A percentile compares a stretch with the other conserved stretches of the same genome.
These are phyloP conservation scores for Colinus virginianus DNA, from an alignment of 2,113 vertebrate species.

Conservation along the genomic window DNA sequence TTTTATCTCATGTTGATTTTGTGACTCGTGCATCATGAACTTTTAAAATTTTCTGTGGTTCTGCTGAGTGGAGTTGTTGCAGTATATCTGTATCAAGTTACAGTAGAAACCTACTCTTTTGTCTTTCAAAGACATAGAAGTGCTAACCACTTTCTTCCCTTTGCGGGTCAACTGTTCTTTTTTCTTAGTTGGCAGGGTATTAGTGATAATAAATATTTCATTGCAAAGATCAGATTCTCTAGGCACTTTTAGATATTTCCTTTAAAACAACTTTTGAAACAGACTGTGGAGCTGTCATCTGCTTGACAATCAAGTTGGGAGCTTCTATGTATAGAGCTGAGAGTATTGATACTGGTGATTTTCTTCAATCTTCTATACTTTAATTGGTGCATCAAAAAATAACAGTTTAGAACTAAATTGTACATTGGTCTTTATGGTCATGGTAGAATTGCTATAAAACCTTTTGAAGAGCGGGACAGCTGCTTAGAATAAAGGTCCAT, in stretches of 20 bases:
- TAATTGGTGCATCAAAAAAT: constrained; percentile 7
- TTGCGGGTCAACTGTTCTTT: constrained; percentile 22
- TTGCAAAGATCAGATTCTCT: constrained; percentile 55
- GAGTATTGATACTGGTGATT: background rate
- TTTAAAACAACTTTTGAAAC: background rate
- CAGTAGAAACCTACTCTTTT: background rate
- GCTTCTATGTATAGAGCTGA: background rate
- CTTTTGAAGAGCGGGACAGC: background rate
- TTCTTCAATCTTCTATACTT: background rate
- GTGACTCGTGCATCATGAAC: background rate
- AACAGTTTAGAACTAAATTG: background rate
- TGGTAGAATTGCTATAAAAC: background rate
- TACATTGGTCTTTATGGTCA: background rate
- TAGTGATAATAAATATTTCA: constrained; percentile 46
- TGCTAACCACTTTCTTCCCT: constrained; percentile 15
- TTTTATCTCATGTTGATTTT: constrained; percentile 45
- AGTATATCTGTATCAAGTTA: background rate
- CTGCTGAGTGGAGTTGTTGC: constrained; percentile 11
- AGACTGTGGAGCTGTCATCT: background rate
- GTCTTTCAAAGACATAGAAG: background rate
- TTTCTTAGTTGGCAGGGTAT: constrained; percentile 9
- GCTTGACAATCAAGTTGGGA: background rate
- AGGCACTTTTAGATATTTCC: background rate
- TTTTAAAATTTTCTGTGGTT: background rate
- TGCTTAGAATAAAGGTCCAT: background rate